A percentile compares a stretch with the other conserved stretches of the same genome.
Conservation (phyloP, 2,888 invertebrate species). For the Pollenia griseotomentosa region DNA sequence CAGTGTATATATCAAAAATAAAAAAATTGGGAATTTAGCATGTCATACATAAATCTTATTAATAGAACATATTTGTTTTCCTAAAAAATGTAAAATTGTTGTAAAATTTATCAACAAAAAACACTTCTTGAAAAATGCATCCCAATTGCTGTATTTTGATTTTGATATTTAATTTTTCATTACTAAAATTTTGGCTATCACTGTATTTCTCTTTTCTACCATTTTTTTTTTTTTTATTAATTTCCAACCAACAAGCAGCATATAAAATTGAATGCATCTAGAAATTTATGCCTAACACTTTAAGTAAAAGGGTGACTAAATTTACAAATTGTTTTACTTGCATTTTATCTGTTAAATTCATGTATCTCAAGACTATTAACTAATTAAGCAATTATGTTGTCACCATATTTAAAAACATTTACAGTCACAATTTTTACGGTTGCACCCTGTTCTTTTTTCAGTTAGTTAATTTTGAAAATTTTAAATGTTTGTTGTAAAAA, state of each 20-base stretch:
- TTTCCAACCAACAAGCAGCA: neutral
- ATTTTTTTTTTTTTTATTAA: conserved; percentile 11
- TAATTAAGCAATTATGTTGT: conserved; percentile 82
- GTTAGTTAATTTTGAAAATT: neutral
- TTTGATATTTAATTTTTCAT: neutral
- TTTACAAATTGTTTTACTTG: conserved; percentile 34
- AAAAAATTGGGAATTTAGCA: too few relatives aligned
- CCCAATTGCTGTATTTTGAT: too few relatives aligned
- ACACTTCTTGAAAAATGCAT: too few relatives aligned
- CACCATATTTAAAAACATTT: conserved; percentile 75
- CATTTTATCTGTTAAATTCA: conserved; percentile 28
- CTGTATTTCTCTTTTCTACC: neutral
- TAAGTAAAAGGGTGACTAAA: conserved; percentile 21
- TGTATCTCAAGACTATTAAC: conserved; percentile 75
- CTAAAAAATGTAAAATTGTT: too few relatives aligned
- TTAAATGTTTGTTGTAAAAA: conserved; percentile 32
- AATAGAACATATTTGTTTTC: too few relatives aligned
- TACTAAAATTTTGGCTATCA: neutral
- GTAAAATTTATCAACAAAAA: too few relatives aligned
- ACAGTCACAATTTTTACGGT: conserved; percentile 45
- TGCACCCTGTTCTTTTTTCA: conserved; percentile 57
- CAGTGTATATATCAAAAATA: too few relatives aligned
- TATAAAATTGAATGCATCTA: neutral
- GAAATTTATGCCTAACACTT: neutral
- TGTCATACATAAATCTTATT: too few relatives aligned